A percentile compares a stretch with the other conserved stretches of the same genome.
Evolutionary conservation across 2,888 invertebrate species (phyloP).

Genomic region (Pseudoips prasinana): DNA sequence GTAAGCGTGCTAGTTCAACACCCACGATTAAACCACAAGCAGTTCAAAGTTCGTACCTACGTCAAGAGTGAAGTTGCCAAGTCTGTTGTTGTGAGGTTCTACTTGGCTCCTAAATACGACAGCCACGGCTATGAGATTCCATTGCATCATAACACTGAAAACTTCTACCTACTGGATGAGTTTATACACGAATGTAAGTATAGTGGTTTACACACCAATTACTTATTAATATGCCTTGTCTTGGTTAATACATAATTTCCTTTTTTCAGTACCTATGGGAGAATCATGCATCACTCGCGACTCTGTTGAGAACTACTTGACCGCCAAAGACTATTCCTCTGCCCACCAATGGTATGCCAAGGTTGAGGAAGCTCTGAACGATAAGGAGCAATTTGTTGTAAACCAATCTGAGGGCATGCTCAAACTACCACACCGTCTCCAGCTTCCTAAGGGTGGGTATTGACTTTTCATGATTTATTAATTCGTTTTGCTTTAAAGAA

Average conservation of each 20-base stretch:
- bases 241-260: no score
- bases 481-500: no score
- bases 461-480: not conserved
- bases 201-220: no score
- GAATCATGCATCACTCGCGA: constrained; percentile 74
- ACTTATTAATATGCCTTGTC: not conserved
- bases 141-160: constrained; percentile 75
- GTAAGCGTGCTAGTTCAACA: constrained; percentile 82
- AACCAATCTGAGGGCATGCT: constrained; percentile 75
- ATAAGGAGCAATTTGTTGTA: constrained; percentile 67
- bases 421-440: constrained; percentile 83
- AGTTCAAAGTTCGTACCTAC: constrained; percentile 83
- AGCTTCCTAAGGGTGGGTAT: constrained; percentile 83
- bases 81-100: constrained; percentile 82
- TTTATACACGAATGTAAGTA: constrained; percentile 77
- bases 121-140: constrained; percentile 76
- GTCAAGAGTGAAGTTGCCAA: constrained; percentile 80
- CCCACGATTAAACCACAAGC: constrained; percentile 86
- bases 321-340: constrained; percentile 76
- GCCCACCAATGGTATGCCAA: constrained; percentile 68
- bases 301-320: constrained; percentile 82
- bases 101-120: constrained; percentile 87
- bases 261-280: constrained; percentile 64
- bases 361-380: constrained; percentile 67
- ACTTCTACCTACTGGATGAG: constrained; percentile 83